A percentile compares a stretch with the other conserved stretches of the same genome.
Conservation (phyloP, 1,140 invertebrate species). For the Platyscapa corneri region DNA sequence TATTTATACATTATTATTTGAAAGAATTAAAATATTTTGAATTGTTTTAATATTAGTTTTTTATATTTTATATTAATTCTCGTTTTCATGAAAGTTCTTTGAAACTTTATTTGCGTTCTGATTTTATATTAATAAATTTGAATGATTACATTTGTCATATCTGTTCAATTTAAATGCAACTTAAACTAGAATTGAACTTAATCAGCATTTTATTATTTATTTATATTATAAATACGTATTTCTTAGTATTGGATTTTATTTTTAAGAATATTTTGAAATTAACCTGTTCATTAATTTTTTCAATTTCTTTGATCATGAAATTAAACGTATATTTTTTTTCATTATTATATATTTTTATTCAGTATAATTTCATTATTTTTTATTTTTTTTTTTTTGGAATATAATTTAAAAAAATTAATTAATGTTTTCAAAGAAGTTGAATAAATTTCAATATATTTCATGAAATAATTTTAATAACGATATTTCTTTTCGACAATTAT, state of each 20-base stretch:
- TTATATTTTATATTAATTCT: not conserved
- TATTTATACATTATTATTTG: not conserved
- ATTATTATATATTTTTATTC: too few relatives aligned
- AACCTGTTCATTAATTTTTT: not conserved
- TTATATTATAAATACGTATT: not conserved
- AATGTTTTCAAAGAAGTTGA: not conserved
- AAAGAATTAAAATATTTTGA: slow-evolving; percentile 4
- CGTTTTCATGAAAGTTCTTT: not conserved
- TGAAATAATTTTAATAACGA: too few relatives aligned
- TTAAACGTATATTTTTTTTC: too few relatives aligned
- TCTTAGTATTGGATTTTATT: not conserved
- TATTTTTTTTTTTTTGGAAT: too few relatives aligned
- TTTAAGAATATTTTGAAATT: not conserved
- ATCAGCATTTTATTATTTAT: too few relatives aligned
- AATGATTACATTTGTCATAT: too few relatives aligned
- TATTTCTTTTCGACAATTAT: not conserved
- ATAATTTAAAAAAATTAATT: too few relatives aligned
- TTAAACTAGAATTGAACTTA: too few relatives aligned
- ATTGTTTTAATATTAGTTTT: not conserved
- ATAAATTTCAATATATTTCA: not conserved
- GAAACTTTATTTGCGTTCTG: not conserved
- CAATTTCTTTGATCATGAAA: too few relatives aligned
- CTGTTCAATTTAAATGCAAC: too few relatives aligned
- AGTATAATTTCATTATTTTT: too few relatives aligned
- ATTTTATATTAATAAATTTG: not conserved